Evolutionary conservation across 2,888 invertebrate genomes (phyloP), one percentile per base, ranked within the genome.

Genomic region (Andrena bucephala): DNA sequence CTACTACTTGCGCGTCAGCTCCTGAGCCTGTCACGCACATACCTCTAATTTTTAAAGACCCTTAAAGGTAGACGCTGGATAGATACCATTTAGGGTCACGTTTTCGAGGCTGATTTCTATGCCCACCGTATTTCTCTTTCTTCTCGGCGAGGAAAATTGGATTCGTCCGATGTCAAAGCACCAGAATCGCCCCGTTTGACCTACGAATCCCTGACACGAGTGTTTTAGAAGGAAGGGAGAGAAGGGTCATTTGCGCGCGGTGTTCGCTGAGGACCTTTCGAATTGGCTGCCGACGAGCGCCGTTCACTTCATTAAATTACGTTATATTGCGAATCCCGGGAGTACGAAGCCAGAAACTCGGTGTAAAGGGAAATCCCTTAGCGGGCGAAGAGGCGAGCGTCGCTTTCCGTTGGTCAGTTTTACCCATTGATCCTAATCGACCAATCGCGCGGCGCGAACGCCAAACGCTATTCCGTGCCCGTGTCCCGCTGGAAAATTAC

Each of bases 341-440:
- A 4, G n/a, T 29, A 33, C 59, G 50, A 29, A 52, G 16, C 50
- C n/a, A n/a, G 52, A 73, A 62, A 29, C 72, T 62, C 69, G 73
- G 4, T 20, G 36, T 16, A 52, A 65, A 67, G 16, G 27, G 20
- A 60, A 60, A 59, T 76, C 54, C 48, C 4, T 24, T 2, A n/a
- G 4, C 10, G 24, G 60, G 33, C 7, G 48, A 20, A 13, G 42
- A 63, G 67, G 36, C 27, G 60, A 50, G 48, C 31, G 20, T 29
- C 29, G 36, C 24, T 27, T 62, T 60, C 33, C 24, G 10, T 24
- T 48, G 33, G 24, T 20, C 66, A 72, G 10, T 24, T 66, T 72
- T 50, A n/a, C 4, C 62, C 63, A 69, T 77, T 74, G 80, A 82
- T 78, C 69, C 59, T 81, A 75, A 77, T 85, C 82, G 72, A 70